phyloP scores from a whole-genome alignment of 1,140 invertebrate species.

The Watersipora subatra region DNA sequence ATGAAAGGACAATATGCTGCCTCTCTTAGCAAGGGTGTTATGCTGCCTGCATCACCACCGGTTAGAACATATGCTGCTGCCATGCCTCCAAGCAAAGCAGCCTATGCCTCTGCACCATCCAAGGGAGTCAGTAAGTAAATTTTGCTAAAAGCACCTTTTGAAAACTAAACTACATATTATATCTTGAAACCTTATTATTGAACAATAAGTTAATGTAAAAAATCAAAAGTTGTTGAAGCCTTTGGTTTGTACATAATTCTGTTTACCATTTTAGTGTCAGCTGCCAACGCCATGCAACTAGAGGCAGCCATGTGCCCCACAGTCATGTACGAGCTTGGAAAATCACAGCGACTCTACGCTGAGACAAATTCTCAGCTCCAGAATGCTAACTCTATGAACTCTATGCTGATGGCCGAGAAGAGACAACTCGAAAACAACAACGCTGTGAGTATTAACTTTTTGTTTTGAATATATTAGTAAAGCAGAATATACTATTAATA shows the following conservation, averaged over 20 bases:
- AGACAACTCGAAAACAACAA: not conserved
- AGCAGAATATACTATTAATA: too few relatives aligned
- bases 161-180: too few relatives aligned
- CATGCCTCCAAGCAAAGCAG: not conserved
- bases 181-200: too few relatives aligned
- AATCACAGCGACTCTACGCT: not conserved
- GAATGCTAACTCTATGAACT: not conserved
- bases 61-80: not conserved
- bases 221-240: too few relatives aligned
- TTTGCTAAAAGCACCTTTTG: too few relatives aligned
- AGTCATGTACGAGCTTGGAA: not conserved
- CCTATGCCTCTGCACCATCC: not conserved
- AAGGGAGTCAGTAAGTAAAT: too few relatives aligned
- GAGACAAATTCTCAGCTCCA: not conserved
- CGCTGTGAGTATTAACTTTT: not conserved
- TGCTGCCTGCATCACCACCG: not conserved
- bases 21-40: not conserved
- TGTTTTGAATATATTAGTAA: too few relatives aligned
- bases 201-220: too few relatives aligned
- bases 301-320: constrained; percentile 1
- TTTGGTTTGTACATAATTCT: too few relatives aligned
- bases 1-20: not conserved
- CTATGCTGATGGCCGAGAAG: not conserved
- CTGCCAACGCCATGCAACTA: not conserved
- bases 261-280: too few relatives aligned